Evolutionary conservation across 1,140 invertebrate species (phyloP).

Genomic region (Formica exsecta): DNA sequence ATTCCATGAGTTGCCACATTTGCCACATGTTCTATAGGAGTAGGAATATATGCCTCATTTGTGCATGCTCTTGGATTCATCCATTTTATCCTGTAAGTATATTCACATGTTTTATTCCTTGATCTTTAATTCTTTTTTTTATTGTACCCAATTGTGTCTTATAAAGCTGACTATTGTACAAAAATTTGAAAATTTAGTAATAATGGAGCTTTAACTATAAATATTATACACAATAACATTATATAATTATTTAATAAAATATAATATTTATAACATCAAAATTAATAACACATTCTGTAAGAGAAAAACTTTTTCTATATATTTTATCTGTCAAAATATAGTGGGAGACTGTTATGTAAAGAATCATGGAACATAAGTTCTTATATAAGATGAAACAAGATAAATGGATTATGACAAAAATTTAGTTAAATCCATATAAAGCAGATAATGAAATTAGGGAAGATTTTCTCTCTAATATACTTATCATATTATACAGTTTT

Average conservation of each 20-base stretch:
- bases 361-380: conserved; percentile 19
- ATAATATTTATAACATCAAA: conserved; percentile 26
- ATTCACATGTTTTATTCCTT: neutral
- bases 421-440: conserved; percentile 1
- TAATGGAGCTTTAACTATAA: neutral
- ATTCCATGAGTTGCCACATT: conserved; percentile 97
- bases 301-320: neutral
- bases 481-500: neutral
- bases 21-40: conserved; percentile 95
- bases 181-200: neutral
- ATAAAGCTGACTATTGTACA: neutral
- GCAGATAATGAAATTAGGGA: conserved; percentile 37
- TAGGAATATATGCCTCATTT: conserved; percentile 90
- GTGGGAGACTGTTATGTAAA: conserved; percentile 38
- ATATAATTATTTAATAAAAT: neutral
- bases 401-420: conserved; percentile 23
- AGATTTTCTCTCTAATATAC: neutral
- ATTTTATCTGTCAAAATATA: too few species aligned
- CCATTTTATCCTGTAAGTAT: conserved; percentile 89
- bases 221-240: neutral
- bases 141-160: neutral
- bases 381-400: conserved; percentile 63
- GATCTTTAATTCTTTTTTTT: neutral
- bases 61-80: conserved; percentile 89
- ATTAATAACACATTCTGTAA: neutral